A percentile compares a stretch with the other conserved stretches of the same genome.
phyloP scores from a whole-genome alignment of 2,113 vertebrate genomes.

The Leptodactylus fuscus region DNA sequence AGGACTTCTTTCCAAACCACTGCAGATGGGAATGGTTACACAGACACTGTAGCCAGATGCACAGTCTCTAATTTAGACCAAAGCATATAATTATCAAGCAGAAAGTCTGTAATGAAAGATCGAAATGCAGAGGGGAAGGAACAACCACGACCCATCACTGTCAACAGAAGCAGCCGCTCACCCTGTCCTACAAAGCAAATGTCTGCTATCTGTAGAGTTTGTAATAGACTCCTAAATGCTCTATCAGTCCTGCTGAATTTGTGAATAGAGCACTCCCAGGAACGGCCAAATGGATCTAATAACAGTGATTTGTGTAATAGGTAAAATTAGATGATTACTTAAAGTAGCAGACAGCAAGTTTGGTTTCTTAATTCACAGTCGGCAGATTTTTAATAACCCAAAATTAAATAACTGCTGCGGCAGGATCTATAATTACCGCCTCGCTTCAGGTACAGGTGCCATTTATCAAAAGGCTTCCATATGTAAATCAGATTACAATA shows the following conservation, averaged over 20 bases:
- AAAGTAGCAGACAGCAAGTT: slow-evolving; percentile 11
- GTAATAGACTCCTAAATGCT: not conserved
- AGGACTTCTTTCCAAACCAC: slow-evolving; percentile 74
- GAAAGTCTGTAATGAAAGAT: slow-evolving; percentile 88
- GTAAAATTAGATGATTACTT: slow-evolving; percentile 30
- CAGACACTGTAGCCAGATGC: slow-evolving; percentile 89
- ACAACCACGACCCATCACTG: slow-evolving; percentile 82
- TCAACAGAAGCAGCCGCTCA: slow-evolving; percentile 73
- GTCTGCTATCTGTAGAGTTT: slow-evolving; percentile 14
- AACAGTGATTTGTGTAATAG: slow-evolving; percentile 36
- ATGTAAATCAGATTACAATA: slow-evolving; percentile 28
- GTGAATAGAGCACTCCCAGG: not conserved
- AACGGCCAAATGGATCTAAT: not conserved
- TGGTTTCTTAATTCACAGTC: not conserved
- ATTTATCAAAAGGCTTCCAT: not conserved
- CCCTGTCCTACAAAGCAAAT: not conserved
- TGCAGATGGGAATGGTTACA: slow-evolving; percentile 94
- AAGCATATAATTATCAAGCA: slow-evolving; percentile 97
- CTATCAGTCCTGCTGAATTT: not conserved
- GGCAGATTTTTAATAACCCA: slow-evolving; percentile 40
- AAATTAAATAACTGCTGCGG: slow-evolving; percentile 33
- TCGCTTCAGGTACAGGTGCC: not conserved
- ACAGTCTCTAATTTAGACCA: slow-evolving; percentile 95
- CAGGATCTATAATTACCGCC: not conserved
- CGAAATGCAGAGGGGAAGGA: slow-evolving; percentile 73